Conservation (phyloP, 2,888 invertebrate genomes). For the Pachliopta kotzebuea region DNA sequence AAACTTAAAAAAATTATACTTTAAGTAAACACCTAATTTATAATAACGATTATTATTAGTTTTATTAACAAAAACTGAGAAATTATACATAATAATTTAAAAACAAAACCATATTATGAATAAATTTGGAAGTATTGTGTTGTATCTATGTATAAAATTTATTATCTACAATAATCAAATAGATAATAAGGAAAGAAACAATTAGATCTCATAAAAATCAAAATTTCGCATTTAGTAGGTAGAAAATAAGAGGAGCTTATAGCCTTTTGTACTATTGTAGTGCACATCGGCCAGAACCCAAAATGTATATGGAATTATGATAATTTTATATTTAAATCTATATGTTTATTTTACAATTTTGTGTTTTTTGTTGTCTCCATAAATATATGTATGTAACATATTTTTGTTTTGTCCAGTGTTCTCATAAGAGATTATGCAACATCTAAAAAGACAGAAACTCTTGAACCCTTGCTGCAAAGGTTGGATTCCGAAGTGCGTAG, state of each 20-base stretch:
- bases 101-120: not conserved
- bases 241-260: too few species aligned
- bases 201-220: too few species aligned
- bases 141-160: not conserved
- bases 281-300: too few species aligned
- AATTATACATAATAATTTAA: not conserved
- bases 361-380: too few species aligned
- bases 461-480: slow-evolving; percentile 84
- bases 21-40: not conserved
- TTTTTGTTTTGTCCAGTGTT: slow-evolving; percentile 73
- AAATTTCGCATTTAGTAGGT: too few species aligned
- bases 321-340: too few species aligned
- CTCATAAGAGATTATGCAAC: slow-evolving; percentile 78
- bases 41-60: too few species aligned
- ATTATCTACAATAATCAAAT: not conserved
- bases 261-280: too few species aligned
- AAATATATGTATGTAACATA: too few species aligned
- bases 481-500: slow-evolving; percentile 86
- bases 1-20: not conserved
- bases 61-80: not conserved
- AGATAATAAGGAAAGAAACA: not conserved
- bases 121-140: too few species aligned
- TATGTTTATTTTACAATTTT: too few species aligned
- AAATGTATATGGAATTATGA: too few species aligned
- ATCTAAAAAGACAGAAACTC: slow-evolving; percentile 78